A percentile compares a stretch with the other conserved stretches of the same genome.
Conservation (phyloP, 2,113 vertebrate species). For the Argyrosomus japonicus region DNA sequence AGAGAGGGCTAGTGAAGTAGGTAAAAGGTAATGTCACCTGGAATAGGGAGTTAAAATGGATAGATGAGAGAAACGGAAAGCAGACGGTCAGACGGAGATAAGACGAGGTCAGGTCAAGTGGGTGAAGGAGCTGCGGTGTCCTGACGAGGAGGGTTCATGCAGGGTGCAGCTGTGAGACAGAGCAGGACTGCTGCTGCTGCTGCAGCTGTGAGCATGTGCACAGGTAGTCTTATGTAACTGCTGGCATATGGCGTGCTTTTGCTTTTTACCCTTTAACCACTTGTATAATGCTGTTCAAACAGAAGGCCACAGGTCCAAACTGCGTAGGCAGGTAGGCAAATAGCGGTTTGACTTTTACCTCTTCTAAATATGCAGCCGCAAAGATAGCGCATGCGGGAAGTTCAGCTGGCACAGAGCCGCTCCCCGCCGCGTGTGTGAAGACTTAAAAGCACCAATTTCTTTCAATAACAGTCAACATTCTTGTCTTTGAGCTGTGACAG, state of each 20-base stretch:
- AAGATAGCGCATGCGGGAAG: neutral
- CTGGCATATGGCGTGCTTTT: conserved; percentile 54
- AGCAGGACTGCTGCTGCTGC: conserved; percentile 8
- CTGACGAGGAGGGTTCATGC: conserved; percentile 26
- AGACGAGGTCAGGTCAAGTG: conserved; percentile 8
- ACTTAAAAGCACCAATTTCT: neutral
- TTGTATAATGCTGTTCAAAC: conserved; percentile 69
- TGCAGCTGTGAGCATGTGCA: conserved; percentile 37
- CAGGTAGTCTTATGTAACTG: conserved; percentile 75
- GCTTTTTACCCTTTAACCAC: conserved; percentile 69
- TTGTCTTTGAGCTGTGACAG: neutral
- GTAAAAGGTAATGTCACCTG: conserved; percentile 25
- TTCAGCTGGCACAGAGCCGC: neutral
- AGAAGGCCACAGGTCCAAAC: conserved; percentile 54
- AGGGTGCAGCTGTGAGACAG: conserved; percentile 38
- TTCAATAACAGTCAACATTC: neutral
- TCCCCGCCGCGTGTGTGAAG: neutral
- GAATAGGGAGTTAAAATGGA: neutral
- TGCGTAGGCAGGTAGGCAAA: conserved; percentile 62
- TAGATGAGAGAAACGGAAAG: neutral
- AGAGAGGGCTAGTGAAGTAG: conserved; percentile 11
- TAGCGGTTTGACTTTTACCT: conserved; percentile 51
- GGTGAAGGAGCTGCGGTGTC: conserved; percentile 1
- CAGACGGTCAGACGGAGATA: neutral
- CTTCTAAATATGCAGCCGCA: conserved; percentile 4